phyloP scores from a whole-genome alignment of 2,888 invertebrate genomes.

The Tyria jacobaeae region DNA sequence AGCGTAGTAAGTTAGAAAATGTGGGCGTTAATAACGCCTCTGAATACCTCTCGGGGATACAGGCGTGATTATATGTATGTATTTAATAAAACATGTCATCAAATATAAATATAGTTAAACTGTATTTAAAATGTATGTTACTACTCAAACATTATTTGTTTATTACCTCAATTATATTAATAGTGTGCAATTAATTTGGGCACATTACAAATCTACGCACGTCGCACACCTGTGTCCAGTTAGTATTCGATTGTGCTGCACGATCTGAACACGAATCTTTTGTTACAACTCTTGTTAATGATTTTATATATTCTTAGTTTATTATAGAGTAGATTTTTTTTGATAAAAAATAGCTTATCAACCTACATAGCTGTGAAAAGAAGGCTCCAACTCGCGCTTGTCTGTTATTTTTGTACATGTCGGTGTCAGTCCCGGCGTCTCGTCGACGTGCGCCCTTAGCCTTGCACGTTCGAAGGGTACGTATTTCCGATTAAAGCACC shows the following conservation, averaged over 20 bases:
- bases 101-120: too few relatives aligned
- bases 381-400: not conserved
- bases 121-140: not conserved
- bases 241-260: not conserved
- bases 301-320: too few relatives aligned
- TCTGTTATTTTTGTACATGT: conserved; percentile 5
- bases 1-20: too few relatives aligned
- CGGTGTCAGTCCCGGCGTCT: conserved; percentile 27
- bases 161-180: not conserved
- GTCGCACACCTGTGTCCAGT: not conserved
- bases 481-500: conserved; percentile 81
- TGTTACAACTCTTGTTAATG: not conserved
- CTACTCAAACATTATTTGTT: not conserved
- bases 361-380: not conserved
- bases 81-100: too few relatives aligned
- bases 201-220: not conserved
- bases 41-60: too few relatives aligned
- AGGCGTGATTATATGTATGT: too few relatives aligned
- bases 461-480: conserved; percentile 55
- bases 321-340: not conserved
- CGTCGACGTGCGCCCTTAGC: conserved; percentile 47
- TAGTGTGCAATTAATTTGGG: not conserved
- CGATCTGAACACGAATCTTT: not conserved
- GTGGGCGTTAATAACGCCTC: too few relatives aligned
- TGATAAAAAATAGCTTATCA: not conserved